Evolutionary conservation across 2,888 invertebrate species (phyloP), one percentile per base, ranked within the genome.

Genomic region (Tetragonula carbonaria): DNA sequence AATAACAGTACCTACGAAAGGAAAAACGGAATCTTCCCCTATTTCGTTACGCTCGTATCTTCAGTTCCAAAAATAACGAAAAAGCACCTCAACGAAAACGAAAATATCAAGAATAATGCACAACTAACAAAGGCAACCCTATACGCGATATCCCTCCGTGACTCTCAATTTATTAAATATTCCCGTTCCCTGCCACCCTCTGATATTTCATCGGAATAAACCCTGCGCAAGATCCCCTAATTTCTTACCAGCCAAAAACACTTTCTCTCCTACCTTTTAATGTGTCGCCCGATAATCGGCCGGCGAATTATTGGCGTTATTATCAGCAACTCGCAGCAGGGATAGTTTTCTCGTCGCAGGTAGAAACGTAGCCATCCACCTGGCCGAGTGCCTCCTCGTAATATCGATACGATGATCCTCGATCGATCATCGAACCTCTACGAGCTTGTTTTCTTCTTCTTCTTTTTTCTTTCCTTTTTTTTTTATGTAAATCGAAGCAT

Each of bases 401-500:
- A 85, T 82, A 84, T 81, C 86, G 88, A 90, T 84, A 78, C 85
- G 66, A 87, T 78, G 77, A 72, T 82, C 82, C 78, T 81, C 85
- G 86, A 89, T 90, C 90, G 77, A 87, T 90, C 90, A 86, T 55
- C 33, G 72, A 0, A 2, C 21, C 68, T 74, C 70, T 63, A 85
- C 88, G 71, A 90, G 89, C 70, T 68, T 68, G 18, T 33, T 51
- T 51, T 38, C 23, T 71, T 78, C 75, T 74, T 50, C 18, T 16
- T 3, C 23, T 62, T 28, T 28, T 38, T 45, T 8, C 45, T 45
- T 53, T 53, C 1, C 53, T 53, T 53, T 18, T 53, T 18, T 77
- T 78, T 57, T 78, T 66, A 83, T 86, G 85, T 51, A 82, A 84
- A 85, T 89, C 62, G 57, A 13, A 45, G 14, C 63, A 28, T 66